These are phyloP conservation scores for Coregonus clupeaformis DNA, from an alignment of 2,113 vertebrate genomes.

Conservation along the genomic window DNA sequence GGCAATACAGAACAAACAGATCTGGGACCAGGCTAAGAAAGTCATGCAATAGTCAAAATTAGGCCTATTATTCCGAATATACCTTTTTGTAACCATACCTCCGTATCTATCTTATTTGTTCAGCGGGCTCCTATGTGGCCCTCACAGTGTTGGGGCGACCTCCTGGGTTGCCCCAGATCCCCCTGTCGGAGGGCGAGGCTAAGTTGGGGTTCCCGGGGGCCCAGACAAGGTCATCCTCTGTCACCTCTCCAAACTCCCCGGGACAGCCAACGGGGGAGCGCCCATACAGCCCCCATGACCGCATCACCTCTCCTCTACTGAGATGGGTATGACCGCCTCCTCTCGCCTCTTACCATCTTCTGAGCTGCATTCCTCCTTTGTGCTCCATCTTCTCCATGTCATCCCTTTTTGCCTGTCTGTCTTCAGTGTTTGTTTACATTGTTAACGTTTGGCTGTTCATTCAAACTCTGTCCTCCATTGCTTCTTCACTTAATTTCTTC, in stretches of 20 bases:
- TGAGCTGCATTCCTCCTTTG: neutral
- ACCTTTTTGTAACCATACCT: neutral
- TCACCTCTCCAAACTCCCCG: constrained; percentile 84
- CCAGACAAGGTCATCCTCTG: constrained; percentile 54
- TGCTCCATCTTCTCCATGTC: neutral
- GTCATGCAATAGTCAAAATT: neutral
- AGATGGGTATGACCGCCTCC: constrained; percentile 78
- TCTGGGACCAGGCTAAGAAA: neutral
- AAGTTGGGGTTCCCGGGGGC: constrained; percentile 68
- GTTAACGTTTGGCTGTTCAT: neutral
- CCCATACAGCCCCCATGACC: constrained; percentile 60
- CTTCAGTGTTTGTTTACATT: neutral
- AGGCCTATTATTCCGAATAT: neutral
- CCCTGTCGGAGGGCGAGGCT: constrained; percentile 85
- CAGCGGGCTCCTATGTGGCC: constrained; percentile 98
- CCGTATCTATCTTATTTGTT: neutral
- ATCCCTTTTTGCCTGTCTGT: neutral
- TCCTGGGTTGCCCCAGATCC: constrained; percentile 91
- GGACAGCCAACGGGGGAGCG: neutral
- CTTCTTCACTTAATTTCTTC: neutral
- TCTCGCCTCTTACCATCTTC: neutral
- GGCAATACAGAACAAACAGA: no score
- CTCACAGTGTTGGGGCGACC: constrained; percentile 97
- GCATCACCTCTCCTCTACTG: constrained; percentile 78
- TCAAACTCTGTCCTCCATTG: neutral